Base-by-base conservation (phyloP, 2,888 invertebrate species). In the Stenurella melanura region DNA sequence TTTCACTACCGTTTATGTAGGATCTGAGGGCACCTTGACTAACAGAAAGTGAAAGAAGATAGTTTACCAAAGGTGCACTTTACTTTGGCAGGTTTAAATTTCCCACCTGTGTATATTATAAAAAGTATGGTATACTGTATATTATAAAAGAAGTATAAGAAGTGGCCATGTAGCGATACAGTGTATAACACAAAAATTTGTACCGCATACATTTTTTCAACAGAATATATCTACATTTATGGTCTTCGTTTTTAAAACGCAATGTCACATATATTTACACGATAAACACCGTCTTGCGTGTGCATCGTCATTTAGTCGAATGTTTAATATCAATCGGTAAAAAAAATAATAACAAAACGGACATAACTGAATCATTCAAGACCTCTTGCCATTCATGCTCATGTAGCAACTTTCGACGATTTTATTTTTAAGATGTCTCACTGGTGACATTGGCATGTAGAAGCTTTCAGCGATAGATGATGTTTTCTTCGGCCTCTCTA, bases 381-480 rank as follows among this genome's bases (percentile, higher is more conserved):
- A 42, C 42, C 26, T 70, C 42, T 84, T 85, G 1, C 86, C 86
- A 61, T 83, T 86, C 87, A 87, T 88, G 18, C 84, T 86, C 86
- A 87, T 86, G 79, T 88, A 88, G 50, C 83, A 86, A 75, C 85
- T 86, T n/a, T 81, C 81, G 9, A 82, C 80, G 26, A 87, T 79
- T 78, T 86, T 86, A 12, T 84, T 84, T 76, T 86, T 86, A 56
- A 87, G 79, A 60, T 83, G 84, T 15, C 82, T 82, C 9, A 86
- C 85, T 0, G 88, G 87, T 26, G 87, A 87, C 89, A 89, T 89
- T 1, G 88, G 88, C 80, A 88, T 83, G 79, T 89, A 89, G 19
- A 86, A 77, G 76, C 81, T 87, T 78, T 89, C 88, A 1, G 80
- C 72, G 9, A 80, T 75, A 9, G 80, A 64, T n/a, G 50, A 64